phyloP scores from a whole-genome alignment of 2,113 vertebrate species.

The Ctenomys sociabilis region DNA sequence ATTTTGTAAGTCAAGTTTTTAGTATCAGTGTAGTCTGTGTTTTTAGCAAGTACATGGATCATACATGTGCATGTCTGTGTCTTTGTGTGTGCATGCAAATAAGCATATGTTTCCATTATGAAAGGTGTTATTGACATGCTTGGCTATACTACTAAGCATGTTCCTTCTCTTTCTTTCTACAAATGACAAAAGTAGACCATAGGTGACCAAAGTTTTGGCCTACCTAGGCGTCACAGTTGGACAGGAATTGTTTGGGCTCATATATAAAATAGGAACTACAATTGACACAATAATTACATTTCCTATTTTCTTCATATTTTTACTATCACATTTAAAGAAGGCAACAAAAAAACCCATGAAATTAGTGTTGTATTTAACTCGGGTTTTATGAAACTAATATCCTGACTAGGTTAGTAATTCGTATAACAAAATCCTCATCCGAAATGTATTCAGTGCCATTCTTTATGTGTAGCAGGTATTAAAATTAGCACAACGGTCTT shows the following conservation, averaged over 20 bases:
- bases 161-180: neutral
- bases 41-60: neutral
- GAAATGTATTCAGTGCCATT: neutral
- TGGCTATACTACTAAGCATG: neutral
- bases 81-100: neutral
- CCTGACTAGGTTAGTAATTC: neutral
- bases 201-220: neutral
- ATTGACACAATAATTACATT: neutral
- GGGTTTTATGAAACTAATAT: neutral
- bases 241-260: neutral
- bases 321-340: neutral
- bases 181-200: neutral
- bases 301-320: neutral
- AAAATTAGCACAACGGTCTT: neutral
- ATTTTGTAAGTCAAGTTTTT: neutral
- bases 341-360: neutral
- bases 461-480: neutral
- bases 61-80: neutral
- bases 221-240: neutral
- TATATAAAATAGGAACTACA: neutral
- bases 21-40: neutral
- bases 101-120: neutral
- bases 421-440: neutral
- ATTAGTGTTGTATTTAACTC: neutral
- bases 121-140: accelerated